Evolutionary conservation across 2,113 vertebrate species (phyloP).

Genomic region (Shinisaurus crocodilurus): DNA sequence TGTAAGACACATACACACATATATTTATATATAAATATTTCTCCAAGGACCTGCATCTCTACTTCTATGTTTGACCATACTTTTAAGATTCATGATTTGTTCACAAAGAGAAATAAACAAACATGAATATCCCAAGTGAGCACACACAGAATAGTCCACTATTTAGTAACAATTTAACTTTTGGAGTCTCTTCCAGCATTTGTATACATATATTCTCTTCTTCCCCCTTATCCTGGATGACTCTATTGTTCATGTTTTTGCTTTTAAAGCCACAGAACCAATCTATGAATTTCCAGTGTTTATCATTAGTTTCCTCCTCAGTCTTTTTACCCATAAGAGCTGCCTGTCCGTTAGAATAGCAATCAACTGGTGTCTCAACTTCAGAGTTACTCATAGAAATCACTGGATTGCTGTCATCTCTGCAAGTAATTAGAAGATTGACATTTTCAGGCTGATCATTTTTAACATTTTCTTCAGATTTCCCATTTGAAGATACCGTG

Average conservation of each 20-base stretch:
- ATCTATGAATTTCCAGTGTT: slow-evolving; percentile 81
- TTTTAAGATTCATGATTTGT: slow-evolving; percentile 68
- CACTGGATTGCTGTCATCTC: slow-evolving; percentile 81
- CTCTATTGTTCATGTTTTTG: slow-evolving; percentile 75
- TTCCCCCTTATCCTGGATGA: slow-evolving; percentile 77
- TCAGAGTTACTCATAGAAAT: slow-evolving; percentile 84
- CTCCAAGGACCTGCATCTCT: slow-evolving; percentile 75
- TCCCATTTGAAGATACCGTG: slow-evolving; percentile 83
- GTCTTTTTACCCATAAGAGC: slow-evolving; percentile 80
- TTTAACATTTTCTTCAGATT: slow-evolving; percentile 84
- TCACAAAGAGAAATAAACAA: slow-evolving; percentile 97
- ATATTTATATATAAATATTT: slow-evolving; percentile 58
- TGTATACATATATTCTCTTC: slow-evolving; percentile 83
- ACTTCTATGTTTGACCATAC: slow-evolving; percentile 73
- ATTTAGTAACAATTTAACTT: slow-evolving; percentile 88
- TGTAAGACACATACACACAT: slow-evolving; percentile 57
- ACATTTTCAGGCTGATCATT: slow-evolving; percentile 84
- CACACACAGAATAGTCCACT: slow-evolving; percentile 87
- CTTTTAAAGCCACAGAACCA: slow-evolving; percentile 90
- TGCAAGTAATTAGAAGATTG: slow-evolving; percentile 85
- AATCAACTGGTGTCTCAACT: slow-evolving; percentile 85
- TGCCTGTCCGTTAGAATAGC: slow-evolving; percentile 80
- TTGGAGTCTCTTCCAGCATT: slow-evolving; percentile 92
- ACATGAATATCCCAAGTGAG: slow-evolving; percentile 93
- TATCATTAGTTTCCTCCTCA: slow-evolving; percentile 66